Evolutionary conservation across 1,140 invertebrate species (phyloP).

Genomic region (Anadara kagoshimensis): DNA sequence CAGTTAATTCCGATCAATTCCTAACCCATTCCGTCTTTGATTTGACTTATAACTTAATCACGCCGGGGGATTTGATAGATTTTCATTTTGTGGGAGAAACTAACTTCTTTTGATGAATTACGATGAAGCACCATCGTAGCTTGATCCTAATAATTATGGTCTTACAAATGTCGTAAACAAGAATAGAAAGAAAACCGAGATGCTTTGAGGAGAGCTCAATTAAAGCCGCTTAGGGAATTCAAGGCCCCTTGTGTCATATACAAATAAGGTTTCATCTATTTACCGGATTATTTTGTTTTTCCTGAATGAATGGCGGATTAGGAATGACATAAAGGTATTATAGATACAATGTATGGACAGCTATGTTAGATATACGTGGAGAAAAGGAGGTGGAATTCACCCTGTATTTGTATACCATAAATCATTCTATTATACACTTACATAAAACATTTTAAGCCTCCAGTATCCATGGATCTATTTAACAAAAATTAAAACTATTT

Average conservation of each 20-base stretch:
- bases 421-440: too few species aligned
- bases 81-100: conserved; percentile 35
- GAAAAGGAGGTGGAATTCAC: too few species aligned
- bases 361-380: too few species aligned
- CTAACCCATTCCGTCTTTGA: conserved; percentile 22
- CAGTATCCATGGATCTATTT: too few species aligned
- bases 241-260: conserved; percentile 45
- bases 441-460: too few species aligned
- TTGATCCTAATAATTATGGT: conserved; percentile 44
- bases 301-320: too few species aligned
- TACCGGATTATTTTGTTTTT: conserved; percentile 34
- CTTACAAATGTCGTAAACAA: conserved; percentile 41
- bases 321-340: too few species aligned
- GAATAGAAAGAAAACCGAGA: conserved; percentile 26
- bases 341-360: too few species aligned
- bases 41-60: conserved; percentile 43
- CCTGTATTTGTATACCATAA: too few species aligned
- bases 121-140: conserved; percentile 28
- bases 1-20: conserved; percentile 28
- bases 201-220: conserved; percentile 26
- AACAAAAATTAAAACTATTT: too few species aligned
- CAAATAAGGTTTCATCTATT: conserved; percentile 51
- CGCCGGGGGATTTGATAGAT: conserved; percentile 31
- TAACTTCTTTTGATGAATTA: conserved; percentile 46
- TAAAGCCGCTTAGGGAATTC: conserved; percentile 48